A percentile compares a stretch with the other conserved stretches of the same genome.
phyloP scores from a whole-genome alignment of 2,888 invertebrate species.

The Eupelmus urozonus region DNA sequence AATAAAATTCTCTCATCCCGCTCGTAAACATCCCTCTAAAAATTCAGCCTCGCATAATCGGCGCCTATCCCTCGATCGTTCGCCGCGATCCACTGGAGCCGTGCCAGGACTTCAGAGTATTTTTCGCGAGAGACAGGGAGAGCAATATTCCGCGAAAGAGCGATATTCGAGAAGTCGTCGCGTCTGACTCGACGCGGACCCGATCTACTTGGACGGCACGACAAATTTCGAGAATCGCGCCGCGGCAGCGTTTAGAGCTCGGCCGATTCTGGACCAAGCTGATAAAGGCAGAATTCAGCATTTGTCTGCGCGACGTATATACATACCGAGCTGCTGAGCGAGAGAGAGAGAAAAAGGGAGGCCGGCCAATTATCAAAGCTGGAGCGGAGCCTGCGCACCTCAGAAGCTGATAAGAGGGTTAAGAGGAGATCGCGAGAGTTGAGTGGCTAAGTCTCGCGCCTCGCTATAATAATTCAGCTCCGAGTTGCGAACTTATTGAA shows the following conservation, averaged over 20 bases:
- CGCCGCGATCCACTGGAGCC: conserved; percentile 25
- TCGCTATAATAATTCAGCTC: no score
- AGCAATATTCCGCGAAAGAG: not conserved
- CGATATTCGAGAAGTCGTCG: not conserved
- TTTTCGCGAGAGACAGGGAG: not conserved
- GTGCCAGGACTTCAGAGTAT: conserved; percentile 28
- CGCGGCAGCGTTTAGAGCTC: not conserved
- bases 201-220: conserved; percentile 32
- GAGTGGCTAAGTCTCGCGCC: no score
- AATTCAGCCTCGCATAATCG: no score
- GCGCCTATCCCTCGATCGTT: no score
- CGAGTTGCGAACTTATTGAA: no score
- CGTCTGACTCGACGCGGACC: conserved; percentile 45
- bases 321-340: not conserved
- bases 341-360: not conserved
- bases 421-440: no score
- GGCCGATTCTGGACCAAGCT: not conserved
- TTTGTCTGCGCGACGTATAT: not conserved
- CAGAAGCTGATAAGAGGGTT: not conserved
- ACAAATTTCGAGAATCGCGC: conserved; percentile 10
- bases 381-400: not conserved
- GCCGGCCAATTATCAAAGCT: not conserved
- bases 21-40: no score
- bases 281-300: no score
- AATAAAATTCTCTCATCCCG: no score